These are phyloP conservation scores for Tragulus kanchil DNA, from an alignment of 2,113 vertebrate species.

Conservation along the genomic window DNA sequence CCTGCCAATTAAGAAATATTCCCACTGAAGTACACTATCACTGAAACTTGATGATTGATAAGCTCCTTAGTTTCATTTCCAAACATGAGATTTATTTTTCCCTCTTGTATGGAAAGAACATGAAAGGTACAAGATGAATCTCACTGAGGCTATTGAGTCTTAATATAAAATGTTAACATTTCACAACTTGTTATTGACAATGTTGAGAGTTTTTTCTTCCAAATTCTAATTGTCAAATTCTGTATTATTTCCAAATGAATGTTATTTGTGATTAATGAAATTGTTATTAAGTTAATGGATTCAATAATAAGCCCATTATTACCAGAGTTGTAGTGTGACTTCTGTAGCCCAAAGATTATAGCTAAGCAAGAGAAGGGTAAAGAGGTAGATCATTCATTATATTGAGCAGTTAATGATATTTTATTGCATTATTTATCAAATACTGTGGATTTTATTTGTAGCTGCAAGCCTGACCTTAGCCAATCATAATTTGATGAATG, in stretches of 20 bases:
- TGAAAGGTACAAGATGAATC: not conserved
- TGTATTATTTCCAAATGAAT: constrained; percentile 11
- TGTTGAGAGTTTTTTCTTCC: not conserved
- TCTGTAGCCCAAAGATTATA: constrained; percentile 66
- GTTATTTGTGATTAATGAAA: not conserved
- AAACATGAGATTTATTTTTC: not conserved
- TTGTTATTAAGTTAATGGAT: constrained; percentile 67
- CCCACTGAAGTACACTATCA: not conserved
- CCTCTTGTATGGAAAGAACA: not conserved
- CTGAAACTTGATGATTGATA: not conserved
- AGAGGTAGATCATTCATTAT: constrained; percentile 71
- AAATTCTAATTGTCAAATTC: not conserved
- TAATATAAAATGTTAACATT: not conserved
- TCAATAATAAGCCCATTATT: constrained; percentile 67
- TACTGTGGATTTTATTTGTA: constrained; percentile 69
- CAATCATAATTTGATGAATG: constrained; percentile 79
- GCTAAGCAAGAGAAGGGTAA: constrained; percentile 13
- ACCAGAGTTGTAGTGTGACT: constrained; percentile 14
- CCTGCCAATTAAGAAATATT: not conserved
- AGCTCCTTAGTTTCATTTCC: not conserved
- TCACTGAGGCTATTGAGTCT: not conserved
- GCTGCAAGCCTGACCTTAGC: constrained; percentile 72
- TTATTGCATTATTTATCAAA: constrained; percentile 79
- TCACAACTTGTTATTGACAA: not conserved
- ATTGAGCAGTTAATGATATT: constrained; percentile 72